These are phyloP conservation scores for Caiman crocodilus DNA, from an alignment of 2,797 vertebrate genomes.

Conservation along the genomic window DNA sequence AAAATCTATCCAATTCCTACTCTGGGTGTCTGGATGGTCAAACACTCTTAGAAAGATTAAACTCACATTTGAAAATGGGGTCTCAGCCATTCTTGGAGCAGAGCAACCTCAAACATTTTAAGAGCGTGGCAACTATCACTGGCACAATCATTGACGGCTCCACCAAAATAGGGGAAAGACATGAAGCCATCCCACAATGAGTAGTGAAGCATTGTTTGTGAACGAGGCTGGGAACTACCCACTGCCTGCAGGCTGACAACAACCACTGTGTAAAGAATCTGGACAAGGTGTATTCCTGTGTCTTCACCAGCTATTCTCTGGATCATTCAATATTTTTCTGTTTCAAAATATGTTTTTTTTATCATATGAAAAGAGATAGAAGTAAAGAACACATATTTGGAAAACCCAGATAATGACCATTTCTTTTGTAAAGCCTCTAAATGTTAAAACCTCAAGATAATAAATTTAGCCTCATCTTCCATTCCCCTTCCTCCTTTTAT, in stretches of 20 bases:
- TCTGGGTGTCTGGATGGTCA: not conserved
- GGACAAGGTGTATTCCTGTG: constrained; percentile 6
- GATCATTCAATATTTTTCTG: constrained; percentile 33
- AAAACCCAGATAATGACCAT: constrained; percentile 60
- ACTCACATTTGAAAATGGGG: not conserved
- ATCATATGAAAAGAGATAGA: constrained; percentile 69
- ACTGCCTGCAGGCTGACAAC: not conserved
- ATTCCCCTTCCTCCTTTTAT: constrained; percentile 68
- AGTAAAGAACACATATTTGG: constrained; percentile 65
- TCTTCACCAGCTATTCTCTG: constrained; percentile 31
- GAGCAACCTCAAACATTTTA: not conserved
- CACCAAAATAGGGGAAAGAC: not conserved
- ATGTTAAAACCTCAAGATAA: constrained; percentile 65
- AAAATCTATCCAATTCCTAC: not conserved
- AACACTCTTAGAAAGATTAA: not conserved
- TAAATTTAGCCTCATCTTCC: constrained; percentile 61
- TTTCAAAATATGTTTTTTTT: constrained; percentile 27
- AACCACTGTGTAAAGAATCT: not conserved
- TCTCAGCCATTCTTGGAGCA: not conserved
- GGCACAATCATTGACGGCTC: not conserved
- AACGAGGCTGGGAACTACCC: not conserved
- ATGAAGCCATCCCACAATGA: not conserved
- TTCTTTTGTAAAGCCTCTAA: constrained; percentile 63
- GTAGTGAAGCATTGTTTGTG: constrained; percentile 13
- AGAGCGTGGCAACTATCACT: not conserved